Evolutionary conservation across 2,888 invertebrate genomes (phyloP), one percentile per base, ranked within the genome.

Genomic region (Synanthedon andrenaeformis): DNA sequence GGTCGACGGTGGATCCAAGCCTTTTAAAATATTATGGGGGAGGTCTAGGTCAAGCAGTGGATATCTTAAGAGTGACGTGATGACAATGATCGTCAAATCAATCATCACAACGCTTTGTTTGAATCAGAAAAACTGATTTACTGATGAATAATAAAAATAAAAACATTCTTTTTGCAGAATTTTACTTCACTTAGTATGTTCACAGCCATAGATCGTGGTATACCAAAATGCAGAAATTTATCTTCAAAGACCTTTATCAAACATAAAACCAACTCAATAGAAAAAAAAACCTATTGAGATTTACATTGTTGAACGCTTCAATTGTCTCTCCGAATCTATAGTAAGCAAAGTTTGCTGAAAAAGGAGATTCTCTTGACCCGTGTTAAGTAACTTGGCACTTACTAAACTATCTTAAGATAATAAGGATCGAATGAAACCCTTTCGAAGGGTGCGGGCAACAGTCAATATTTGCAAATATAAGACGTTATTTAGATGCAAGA

Each of bases 391-490:
- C 69, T 76, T 76, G 70, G 72, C 74, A 74, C 76, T 73, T 69
- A 68, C 77, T 79, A 76, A 80, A 80, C 78, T 76, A 74, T 79
- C 75, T 78, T 76, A 79, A 76, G 79, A 79, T 78, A 79, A 79
- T 78, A 77, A 72, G 75, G 74, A 79, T 79, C 69, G 67, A 35
- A 35, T 35, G 35, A 71, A 76, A 68, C 78, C 77, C 76, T 78
- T 72, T 72, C 64, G 76, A 79, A 81, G 82, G 81, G 80, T 82
- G 75, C 75, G 77, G 78, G 70, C 69, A 71, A 75, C 72, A 79
- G 85, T 82, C 82, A 86, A 87, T 87, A 84, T 87, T 86, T 83
- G 83, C 81, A 79, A 81, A 83, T 79, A 82, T 85, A 86, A 85
- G 81, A 79, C 81, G 81, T 76, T 82, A 85, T 86, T 85, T 82